Percentiles rank a stretch among this genome's conserved stretches.
Evolutionary conservation across 2,113 vertebrate species (phyloP).

Genomic region (Hepsetus odoe): DNA sequence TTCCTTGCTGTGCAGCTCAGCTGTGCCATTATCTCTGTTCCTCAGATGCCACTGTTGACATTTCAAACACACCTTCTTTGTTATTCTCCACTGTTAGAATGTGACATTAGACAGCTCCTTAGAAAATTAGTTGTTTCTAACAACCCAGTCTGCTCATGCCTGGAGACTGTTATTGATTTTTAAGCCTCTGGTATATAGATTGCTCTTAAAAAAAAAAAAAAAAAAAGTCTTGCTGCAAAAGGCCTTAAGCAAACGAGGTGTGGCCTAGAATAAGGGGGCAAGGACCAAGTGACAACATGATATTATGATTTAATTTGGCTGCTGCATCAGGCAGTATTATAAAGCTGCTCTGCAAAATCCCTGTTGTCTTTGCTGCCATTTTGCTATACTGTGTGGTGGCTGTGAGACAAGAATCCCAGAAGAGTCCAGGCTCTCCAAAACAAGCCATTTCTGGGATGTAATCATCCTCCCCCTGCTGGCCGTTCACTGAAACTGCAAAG

Average conservation of each 20-base stretch:
- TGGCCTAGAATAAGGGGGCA: not conserved
- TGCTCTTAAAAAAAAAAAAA: not conserved
- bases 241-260: not conserved
- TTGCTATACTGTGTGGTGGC: slow-evolving; percentile 25
- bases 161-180: slow-evolving; percentile 16
- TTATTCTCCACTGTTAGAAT: not conserved
- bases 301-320: not conserved
- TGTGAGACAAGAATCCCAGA: slow-evolving; percentile 8
- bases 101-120: not conserved
- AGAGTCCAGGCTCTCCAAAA: slow-evolving; percentile 42
- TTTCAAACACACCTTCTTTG: slow-evolving; percentile 32
- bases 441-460: slow-evolving; percentile 16
- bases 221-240: not conserved
- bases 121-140: not conserved
- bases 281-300: not conserved
- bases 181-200: not conserved
- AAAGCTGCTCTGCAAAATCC: not conserved
- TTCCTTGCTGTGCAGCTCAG: not conserved
- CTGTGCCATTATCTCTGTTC: slow-evolving; percentile 36
- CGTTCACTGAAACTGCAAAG: slow-evolving; percentile 17
- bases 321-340: not conserved
- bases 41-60: slow-evolving; percentile 31
- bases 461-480: slow-evolving; percentile 49
- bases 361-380: slow-evolving; percentile 44
- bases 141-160: not conserved